These are phyloP conservation scores for Dipodomys spectabilis DNA, from an alignment of 2,113 vertebrate genomes.

Conservation along the genomic window DNA sequence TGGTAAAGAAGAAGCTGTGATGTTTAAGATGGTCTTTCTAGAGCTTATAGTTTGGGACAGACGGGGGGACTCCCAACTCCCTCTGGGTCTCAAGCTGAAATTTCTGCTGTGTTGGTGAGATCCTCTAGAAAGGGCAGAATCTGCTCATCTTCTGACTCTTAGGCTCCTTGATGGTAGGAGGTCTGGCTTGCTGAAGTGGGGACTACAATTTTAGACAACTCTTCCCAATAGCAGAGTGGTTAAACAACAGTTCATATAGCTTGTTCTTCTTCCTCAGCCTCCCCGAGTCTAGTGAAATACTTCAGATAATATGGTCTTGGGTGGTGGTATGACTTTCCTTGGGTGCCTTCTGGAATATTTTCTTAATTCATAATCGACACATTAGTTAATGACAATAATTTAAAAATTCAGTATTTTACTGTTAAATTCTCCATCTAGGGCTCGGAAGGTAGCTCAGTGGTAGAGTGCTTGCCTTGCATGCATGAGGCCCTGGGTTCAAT, in stretches of 20 bases:
- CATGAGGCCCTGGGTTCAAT: too few relatives aligned
- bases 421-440: neutral
- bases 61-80: neutral
- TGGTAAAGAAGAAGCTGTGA: neutral
- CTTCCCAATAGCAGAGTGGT: neutral
- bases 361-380: slow-evolving; percentile 17
- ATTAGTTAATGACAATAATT: slow-evolving; percentile 14
- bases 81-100: neutral
- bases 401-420: neutral
- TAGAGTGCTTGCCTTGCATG: too few relatives aligned
- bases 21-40: neutral
- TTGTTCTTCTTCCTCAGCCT: neutral
- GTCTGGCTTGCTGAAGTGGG: neutral
- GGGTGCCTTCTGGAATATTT: slow-evolving; percentile 35
- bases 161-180: neutral
- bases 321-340: neutral
- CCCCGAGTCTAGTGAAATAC: neutral
- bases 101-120: neutral
- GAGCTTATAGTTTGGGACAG: neutral
- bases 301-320: slow-evolving; percentile 10
- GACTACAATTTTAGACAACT: neutral
- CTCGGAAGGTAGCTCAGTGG: too few relatives aligned
- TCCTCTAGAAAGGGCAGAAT: neutral
- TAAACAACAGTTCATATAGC: neutral
- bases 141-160: neutral